Percentiles rank a stretch among this genome's conserved stretches.
Evolutionary conservation across 2,888 invertebrate genomes (phyloP).

Genomic region (Dryobota labecula): DNA sequence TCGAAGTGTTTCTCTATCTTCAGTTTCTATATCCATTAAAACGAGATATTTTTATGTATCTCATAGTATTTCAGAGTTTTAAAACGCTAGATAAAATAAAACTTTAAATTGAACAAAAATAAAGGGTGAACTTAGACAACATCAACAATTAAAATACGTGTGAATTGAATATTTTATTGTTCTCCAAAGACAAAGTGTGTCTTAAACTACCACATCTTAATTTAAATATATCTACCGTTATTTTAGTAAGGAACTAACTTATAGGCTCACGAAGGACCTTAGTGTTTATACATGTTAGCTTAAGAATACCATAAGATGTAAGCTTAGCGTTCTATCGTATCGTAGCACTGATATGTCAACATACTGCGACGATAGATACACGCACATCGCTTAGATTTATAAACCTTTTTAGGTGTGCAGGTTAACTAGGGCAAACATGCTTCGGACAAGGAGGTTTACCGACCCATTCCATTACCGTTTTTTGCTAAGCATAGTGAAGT

Average conservation of each 20-base stretch:
- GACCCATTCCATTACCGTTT: background rate
- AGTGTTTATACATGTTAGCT: background rate
- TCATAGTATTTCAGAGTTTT: too few species aligned
- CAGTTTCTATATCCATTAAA: background rate
- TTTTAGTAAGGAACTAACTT: background rate
- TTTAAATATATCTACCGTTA: background rate
- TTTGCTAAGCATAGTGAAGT: background rate
- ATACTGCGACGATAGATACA: background rate
- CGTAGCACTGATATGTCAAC: background rate
- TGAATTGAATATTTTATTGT: background rate
- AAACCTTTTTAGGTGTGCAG: background rate
- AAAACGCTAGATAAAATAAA: background rate
- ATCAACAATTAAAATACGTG: background rate
- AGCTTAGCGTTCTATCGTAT: background rate
- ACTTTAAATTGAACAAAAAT: background rate
- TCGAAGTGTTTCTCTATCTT: background rate
- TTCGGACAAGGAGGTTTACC: background rate
- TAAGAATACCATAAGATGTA: background rate
- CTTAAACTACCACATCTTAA: background rate
- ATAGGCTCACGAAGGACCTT: background rate
- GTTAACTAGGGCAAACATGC: background rate
- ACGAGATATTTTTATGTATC: background rate
- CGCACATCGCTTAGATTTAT: background rate
- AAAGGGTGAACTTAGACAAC: background rate
- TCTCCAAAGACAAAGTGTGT: conserved; percentile 1